Base-by-base conservation (phyloP, 2,888 invertebrate genomes). In the Mythimna ferrago region DNA sequence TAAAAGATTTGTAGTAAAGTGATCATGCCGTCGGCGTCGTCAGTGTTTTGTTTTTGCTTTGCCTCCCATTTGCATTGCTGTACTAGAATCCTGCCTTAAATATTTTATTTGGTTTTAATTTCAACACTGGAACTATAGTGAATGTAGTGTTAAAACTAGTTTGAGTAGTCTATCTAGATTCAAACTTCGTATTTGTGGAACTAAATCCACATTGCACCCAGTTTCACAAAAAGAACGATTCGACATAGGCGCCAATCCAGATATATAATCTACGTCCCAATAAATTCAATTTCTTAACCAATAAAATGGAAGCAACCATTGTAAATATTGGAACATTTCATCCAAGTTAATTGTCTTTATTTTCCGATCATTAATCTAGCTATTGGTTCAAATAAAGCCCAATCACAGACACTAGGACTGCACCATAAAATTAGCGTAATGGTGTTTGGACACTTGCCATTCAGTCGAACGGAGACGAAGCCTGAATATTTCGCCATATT, bases 391-490 rank as follows among this genome's bases (percentile, higher is more conserved):
- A 69, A 71, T 76, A 71, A 58, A 60, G 5, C 26, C 53, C 69
- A 71, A 76, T 80, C 73, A 66, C 68, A 78, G 78, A 63, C 63
- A 73, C 72, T 69, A 57, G 71, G 32, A 58, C 21, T 26, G 62
- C 48, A 63, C 61, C 65, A 82, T 78, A 77, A 82, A 84, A 84
- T 78, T 61, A 82, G 73, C 80, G 80, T 84, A 84, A 84, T 73
- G 56, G 41, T 73, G 64, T 82, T 73, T 84, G 84, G 82, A 76
- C 56, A 21, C 53, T 60, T 76, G 84, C 84, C 84, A 84, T 66
- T 54, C 65, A 63, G 51, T 73, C 51, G 48, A 41, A 66, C 9
- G 56, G 57, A 63, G 57, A 41, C 58, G 48, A 26, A 44, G 38
- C 32, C 57, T 54, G 67, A 62, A 73, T 66, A 71, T 58, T 58